phyloP scores from a whole-genome alignment of 2,113 vertebrate genomes.

The Tapirus terrestris region DNA sequence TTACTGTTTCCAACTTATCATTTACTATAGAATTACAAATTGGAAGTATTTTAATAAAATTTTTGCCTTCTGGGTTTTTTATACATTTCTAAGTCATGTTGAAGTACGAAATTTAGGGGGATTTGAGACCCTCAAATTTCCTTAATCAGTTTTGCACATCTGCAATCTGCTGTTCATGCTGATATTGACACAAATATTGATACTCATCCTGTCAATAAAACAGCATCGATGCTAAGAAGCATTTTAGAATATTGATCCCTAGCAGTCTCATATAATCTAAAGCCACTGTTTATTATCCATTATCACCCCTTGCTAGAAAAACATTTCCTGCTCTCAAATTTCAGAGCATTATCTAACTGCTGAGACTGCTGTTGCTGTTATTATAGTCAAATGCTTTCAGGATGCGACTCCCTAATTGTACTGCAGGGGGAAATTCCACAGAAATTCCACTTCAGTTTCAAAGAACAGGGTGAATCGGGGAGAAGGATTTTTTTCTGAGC shows the following conservation, averaged over 20 bases:
- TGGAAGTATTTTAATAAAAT: slow-evolving; percentile 32
- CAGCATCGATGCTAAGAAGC: not conserved
- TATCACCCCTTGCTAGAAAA: slow-evolving; percentile 51
- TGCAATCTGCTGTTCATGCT: not conserved
- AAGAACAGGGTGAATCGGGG: not conserved
- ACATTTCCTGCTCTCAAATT: slow-evolving; percentile 54
- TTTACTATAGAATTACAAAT: not conserved
- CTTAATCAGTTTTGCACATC: slow-evolving; percentile 51
- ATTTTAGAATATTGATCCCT: slow-evolving; percentile 70
- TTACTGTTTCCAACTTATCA: slow-evolving; percentile 20
- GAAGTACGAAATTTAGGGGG: not conserved
- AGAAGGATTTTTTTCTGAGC: slow-evolving; percentile 43
- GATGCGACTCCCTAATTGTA: not conserved
- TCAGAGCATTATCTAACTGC: slow-evolving; percentile 68
- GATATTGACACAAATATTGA: not conserved
- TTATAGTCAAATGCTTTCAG: slow-evolving; percentile 41
- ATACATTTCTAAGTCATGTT: not conserved
- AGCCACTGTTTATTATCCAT: slow-evolving; percentile 56
- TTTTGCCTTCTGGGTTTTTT: not conserved
- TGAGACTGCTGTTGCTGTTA: slow-evolving; percentile 53
- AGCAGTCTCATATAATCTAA: not conserved
- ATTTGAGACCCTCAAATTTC: not conserved
- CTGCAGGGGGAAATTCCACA: slow-evolving; percentile 26
- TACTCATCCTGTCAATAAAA: slow-evolving; percentile 31
- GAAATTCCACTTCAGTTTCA: not conserved